Base-by-base conservation (phyloP, 2,797 vertebrate genomes). In the Parambassis ranga region DNA sequence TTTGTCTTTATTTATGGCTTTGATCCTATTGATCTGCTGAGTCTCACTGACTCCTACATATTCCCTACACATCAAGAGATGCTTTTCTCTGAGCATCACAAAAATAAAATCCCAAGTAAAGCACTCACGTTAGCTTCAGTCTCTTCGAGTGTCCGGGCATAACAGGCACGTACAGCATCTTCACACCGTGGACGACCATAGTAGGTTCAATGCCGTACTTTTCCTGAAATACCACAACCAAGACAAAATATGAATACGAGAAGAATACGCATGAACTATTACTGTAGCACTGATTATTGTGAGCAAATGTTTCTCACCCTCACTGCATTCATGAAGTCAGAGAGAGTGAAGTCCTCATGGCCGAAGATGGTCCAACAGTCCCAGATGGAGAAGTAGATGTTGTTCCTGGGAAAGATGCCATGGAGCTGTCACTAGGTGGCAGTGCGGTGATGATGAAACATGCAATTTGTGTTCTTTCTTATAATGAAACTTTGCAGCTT, bases 131-230 rank as follows among this genome's bases (percentile, higher is more conserved):
- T 77, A 98, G 85, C 73, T 99, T 99, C 36, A 99, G 89, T 86
- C 96, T 94, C 91, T 99, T 99, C 43, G 92, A 94, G 58, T 99
- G 97, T 67, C 98, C 98, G 3, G 98, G 98, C 95, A 99, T 97
- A 80, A 98, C 92, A 48, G 98, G 98, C 71, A 99, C 96, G 70
- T 98, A 99, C 1, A 99, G 93, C 98, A 99, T 99, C 90, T 98
- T 99, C 64, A 99, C 98, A 59, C 97, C 97, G 27, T 99, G 94
- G n/a, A 99, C 95, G n/a, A 99, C 98, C 97, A 99, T 99, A 1
- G 93, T 96, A 53, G 97, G 98, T 81, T 99, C 97, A 78, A 99
- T 94, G 58, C 95, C 96, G 0, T 99, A 99, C 67, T 97, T 95
- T 59, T 97, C 97, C 98, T 99, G 69, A 16, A 74, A 49, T 4